Evolutionary conservation across 2,113 vertebrate species (phyloP).

Genomic region (Balaeniceps rex): DNA sequence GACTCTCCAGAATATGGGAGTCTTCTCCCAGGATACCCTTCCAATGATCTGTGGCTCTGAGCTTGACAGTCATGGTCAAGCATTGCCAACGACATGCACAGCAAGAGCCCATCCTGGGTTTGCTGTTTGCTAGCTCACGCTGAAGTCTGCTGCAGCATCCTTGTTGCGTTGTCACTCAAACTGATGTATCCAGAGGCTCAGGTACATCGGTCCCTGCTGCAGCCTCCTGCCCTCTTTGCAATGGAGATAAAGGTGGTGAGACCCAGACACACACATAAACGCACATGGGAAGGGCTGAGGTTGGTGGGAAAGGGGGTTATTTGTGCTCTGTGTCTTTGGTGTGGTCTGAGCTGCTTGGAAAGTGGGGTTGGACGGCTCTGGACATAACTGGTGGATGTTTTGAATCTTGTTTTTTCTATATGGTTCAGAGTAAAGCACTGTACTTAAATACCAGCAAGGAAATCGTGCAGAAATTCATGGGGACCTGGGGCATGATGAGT

Average conservation of each 20-base stretch:
- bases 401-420: neutral
- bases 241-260: neutral
- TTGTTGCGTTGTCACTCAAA: neutral
- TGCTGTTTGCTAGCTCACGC: neutral
- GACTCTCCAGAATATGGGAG: neutral
- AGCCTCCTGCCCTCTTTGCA: neutral
- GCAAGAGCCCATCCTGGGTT: neutral
- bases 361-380: neutral
- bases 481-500: accelerated
- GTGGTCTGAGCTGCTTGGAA: neutral
- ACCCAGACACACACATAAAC: neutral
- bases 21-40: neutral
- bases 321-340: neutral
- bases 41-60: neutral
- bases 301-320: neutral
- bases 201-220: neutral
- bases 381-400: neutral
- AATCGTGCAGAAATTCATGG: neutral
- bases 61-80: neutral
- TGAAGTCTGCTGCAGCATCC: neutral
- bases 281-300: neutral
- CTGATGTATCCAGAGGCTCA: neutral
- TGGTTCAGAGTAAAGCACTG: neutral
- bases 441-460: neutral
- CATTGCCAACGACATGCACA: neutral